Percentiles rank a stretch among this genome's conserved stretches.
phyloP scores from a whole-genome alignment of 2,797 vertebrate species.

The Hypotaenidia philippensis region DNA sequence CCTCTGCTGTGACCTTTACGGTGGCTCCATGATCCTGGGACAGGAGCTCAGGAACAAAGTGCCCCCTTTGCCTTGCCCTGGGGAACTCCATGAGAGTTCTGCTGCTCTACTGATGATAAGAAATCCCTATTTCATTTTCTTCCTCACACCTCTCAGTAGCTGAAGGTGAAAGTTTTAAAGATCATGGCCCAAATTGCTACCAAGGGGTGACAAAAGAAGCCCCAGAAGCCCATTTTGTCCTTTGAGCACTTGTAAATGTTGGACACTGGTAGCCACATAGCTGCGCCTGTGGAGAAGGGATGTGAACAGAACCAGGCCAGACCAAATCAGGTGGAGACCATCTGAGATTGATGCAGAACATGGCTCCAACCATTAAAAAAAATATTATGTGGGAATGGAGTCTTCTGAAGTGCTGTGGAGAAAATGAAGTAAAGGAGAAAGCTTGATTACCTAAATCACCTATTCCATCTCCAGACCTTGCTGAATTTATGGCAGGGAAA shows the following conservation, averaged over 20 bases:
- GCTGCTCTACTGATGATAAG: neutral
- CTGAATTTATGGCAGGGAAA: neutral
- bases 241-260: neutral
- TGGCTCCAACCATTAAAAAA: neutral
- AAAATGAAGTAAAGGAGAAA: neutral
- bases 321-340: neutral
- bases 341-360: neutral
- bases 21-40: neutral
- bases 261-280: neutral
- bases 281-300: neutral
- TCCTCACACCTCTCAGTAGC: neutral
- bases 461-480: neutral
- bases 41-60: neutral
- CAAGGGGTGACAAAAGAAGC: neutral
- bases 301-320: neutral
- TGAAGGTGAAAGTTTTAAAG: neutral
- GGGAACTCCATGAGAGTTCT: neutral
- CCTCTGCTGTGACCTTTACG: neutral
- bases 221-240: fast-evolving
- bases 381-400: neutral
- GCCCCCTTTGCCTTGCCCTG: neutral
- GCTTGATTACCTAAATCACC: neutral
- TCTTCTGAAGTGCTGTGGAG: neutral
- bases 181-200: neutral
- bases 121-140: neutral